Base-by-base conservation (phyloP, 1,140 invertebrate species). In the Aphaenogaster floridana region DNA sequence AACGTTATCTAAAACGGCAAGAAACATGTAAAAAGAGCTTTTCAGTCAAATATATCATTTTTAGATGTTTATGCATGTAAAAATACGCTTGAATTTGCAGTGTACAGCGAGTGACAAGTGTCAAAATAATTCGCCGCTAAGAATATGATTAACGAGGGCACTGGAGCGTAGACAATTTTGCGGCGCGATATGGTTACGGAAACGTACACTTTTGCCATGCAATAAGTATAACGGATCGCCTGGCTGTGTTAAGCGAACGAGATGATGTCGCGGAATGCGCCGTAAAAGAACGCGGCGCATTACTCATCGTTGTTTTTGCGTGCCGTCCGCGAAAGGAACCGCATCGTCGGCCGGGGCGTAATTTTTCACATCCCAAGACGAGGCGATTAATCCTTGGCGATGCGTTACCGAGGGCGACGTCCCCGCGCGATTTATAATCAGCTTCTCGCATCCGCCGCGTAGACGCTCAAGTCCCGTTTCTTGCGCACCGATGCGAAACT, bases 371-470 rank as follows among this genome's bases (percentile, higher is more conserved):
- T 84, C 80, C 69, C 80, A 39, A 63, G 52, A 21, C 45, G 42
- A 39, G 42, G 63, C 63, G 69, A 87, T 90, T 89, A 89, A 90
- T 90, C 76, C 79, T 86, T 48, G 17, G 21, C 13, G 45, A 63
- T 76, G 68, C 6, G 34, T 84, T 48, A 15, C 59, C n/a, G 54
- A 71, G 80, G 42, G 57, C 28, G 54, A 86, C 52, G 84, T 86
- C 66, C 11, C 15, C 21, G 59, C 45, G 83, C 89, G 84, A 89
- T 89, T 90, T 79, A 89, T 87, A 89, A 90, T 89, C 85, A 48
- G 50, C 57, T 68, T 89, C 87, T 86, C 83, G 48, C 52, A 59
- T 69, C 88, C 78, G 64, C 59, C 42, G 64, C 63, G 48, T 81
- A 81, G 79, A 78, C 39, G 71, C 45, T 79, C 17, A 63, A 90